Evolutionary conservation across 2,888 invertebrate genomes (phyloP).

Genomic region (Tinea trinotella): DNA sequence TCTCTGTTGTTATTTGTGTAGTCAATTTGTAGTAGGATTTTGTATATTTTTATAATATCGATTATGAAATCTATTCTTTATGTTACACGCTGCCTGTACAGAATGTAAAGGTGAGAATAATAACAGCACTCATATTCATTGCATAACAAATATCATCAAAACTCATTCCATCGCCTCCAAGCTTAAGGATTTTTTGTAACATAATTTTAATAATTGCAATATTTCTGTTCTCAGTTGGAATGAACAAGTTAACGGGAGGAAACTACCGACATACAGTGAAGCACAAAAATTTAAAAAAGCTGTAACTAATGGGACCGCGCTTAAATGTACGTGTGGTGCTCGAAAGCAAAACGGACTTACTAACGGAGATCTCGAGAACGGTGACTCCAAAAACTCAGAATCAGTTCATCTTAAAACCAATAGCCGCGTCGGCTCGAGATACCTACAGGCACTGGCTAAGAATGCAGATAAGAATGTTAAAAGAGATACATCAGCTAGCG

Average conservation of each 20-base stretch:
- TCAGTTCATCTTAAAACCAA: constrained; percentile 50
- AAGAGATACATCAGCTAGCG: constrained; percentile 53
- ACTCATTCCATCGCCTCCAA: too few relatives aligned
- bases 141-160: too few relatives aligned
- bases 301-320: constrained; percentile 51
- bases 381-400: constrained; percentile 36
- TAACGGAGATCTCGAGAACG: constrained; percentile 35
- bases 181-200: too few relatives aligned
- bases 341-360: constrained; percentile 50
- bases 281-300: constrained; percentile 69
- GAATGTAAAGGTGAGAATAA: constrained; percentile 64
- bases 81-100: constrained; percentile 69
- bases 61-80: constrained; percentile 59
- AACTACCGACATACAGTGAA: constrained; percentile 67
- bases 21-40: background rate
- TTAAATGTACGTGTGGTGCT: constrained; percentile 61
- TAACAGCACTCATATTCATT: too few relatives aligned
- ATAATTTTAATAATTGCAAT: constrained; percentile 19
- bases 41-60: constrained; percentile 28
- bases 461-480: constrained; percentile 48
- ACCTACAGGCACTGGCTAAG: constrained; percentile 59
- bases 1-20: background rate
- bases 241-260: constrained; percentile 66
- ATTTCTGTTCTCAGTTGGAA: constrained; percentile 54
- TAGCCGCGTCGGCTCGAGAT: constrained; percentile 62